Percentiles rank a stretch among this genome's conserved stretches.
These are phyloP conservation scores for Chymomyza costata DNA, from an alignment of 1,140 invertebrate species.

Conservation along the genomic window DNA sequence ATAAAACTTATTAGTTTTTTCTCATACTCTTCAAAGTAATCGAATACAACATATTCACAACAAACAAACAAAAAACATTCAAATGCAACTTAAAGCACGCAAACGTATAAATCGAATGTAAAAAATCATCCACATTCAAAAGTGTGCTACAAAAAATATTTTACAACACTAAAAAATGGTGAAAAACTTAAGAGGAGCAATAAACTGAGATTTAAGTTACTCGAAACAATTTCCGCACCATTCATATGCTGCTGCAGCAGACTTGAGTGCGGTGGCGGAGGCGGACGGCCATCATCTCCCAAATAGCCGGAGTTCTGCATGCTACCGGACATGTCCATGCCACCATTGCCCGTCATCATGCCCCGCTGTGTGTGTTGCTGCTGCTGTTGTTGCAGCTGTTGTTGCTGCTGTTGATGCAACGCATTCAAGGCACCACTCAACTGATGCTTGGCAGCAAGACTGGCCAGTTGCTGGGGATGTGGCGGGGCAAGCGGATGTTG, in stretches of 20 bases:
- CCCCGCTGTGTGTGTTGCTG: too few species aligned
- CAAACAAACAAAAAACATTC: conserved; percentile 23
- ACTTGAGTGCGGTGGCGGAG: conserved; percentile 82
- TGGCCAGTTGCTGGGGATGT: conserved; percentile 25
- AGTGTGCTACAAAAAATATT: too few species aligned
- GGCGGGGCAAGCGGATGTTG: conserved; percentile 28
- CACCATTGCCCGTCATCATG: conserved; percentile 59
- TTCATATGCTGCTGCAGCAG: conserved; percentile 81
- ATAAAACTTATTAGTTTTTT: conserved; percentile 56
- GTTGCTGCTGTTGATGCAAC: conserved; percentile 52
- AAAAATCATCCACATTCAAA: too few species aligned
- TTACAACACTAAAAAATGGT: too few species aligned
- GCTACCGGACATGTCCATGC: conserved; percentile 53
- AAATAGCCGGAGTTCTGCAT: conserved; percentile 44
- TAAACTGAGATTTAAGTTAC: conserved; percentile 20
- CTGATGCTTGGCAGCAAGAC: conserved; percentile 61
- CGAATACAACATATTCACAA: conserved; percentile 30
- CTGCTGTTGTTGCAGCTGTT: conserved; percentile 38
- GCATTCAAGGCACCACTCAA: conserved; percentile 56
- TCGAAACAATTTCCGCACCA: conserved; percentile 76
- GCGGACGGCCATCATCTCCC: conserved; percentile 80
- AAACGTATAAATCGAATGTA: too few species aligned
- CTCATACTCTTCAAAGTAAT: conserved; percentile 7
- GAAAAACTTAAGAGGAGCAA: conserved; percentile 14
- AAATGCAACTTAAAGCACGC: conserved; percentile 11